Conservation (phyloP, 1,140 invertebrate species). For the Metaphire vulgaris region DNA sequence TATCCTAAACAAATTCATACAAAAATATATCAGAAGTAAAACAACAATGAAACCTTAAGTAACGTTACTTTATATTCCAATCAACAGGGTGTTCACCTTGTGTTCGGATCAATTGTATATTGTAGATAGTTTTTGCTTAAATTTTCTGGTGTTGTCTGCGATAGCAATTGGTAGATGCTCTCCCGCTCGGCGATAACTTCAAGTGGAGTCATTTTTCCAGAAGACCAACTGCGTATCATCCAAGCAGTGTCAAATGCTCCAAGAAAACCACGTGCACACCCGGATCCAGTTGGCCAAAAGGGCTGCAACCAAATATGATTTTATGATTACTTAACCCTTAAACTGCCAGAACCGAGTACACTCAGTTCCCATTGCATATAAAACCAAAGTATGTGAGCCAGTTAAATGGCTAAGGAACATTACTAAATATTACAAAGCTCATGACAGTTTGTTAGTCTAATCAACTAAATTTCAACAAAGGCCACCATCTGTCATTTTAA, state of each 20-base stretch:
- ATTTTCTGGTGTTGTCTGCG: conserved; percentile 94
- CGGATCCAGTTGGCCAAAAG: conserved; percentile 97
- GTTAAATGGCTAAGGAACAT: too few relatives aligned
- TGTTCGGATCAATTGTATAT: conserved; percentile 84
- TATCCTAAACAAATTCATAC: too few relatives aligned
- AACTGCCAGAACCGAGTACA: too few relatives aligned
- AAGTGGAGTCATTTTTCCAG: conserved; percentile 53
- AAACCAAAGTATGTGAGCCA: conserved; percentile 16
- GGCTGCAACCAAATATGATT: conserved; percentile 62
- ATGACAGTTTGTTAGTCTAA: too few relatives aligned
- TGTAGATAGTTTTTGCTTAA: conserved; percentile 76
- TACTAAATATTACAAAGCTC: too few relatives aligned
- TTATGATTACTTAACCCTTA: too few relatives aligned
- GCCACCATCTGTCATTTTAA: too few relatives aligned
- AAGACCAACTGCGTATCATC: conserved; percentile 80
- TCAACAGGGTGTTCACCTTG: too few relatives aligned
- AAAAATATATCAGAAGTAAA: not conserved
- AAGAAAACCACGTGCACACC: conserved; percentile 92
- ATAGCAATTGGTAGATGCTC: conserved; percentile 79
- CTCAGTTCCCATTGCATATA: too few relatives aligned
- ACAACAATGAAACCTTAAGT: too few relatives aligned
- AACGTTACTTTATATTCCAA: too few relatives aligned
- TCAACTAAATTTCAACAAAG: too few relatives aligned
- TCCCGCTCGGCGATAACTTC: conserved; percentile 82
- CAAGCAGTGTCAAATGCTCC: conserved; percentile 92